phyloP scores from a whole-genome alignment of 2,113 vertebrate genomes.

The Phyllopteryx taeniolatus region DNA sequence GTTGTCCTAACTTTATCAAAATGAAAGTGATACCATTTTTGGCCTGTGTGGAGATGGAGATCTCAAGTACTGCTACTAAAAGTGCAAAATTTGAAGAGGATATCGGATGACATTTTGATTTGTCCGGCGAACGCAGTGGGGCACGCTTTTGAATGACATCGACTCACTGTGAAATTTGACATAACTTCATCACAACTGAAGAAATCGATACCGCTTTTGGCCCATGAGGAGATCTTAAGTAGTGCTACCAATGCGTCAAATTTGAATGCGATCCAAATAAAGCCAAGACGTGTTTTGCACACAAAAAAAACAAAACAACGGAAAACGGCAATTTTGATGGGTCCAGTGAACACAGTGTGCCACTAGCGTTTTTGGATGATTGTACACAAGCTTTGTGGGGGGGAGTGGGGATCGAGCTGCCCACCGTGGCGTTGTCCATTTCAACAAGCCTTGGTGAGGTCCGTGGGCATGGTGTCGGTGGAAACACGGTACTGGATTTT shows the following conservation, averaged over 20 bases:
- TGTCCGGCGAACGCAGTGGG: not conserved
- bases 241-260: not conserved
- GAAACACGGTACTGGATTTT: slow-evolving; percentile 97
- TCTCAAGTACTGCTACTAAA: not conserved
- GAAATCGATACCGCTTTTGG: not conserved
- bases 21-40: not conserved
- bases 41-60: not conserved
- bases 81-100: not conserved
- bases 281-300: not conserved
- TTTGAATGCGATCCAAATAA: not conserved
- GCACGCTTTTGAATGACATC: not conserved
- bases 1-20: not conserved
- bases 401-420: slow-evolving; percentile 61
- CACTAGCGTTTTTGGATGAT: slow-evolving; percentile 75
- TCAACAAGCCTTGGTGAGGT: slow-evolving; percentile 89
- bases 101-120: not conserved
- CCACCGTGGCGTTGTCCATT: slow-evolving; percentile 10
- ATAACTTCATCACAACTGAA: not conserved
- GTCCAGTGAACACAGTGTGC: slow-evolving; percentile 72
- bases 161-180: not conserved
- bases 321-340: slow-evolving; percentile 46
- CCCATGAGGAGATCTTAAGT: not conserved
- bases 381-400: slow-evolving; percentile 57
- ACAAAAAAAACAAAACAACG: not conserved
- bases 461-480: slow-evolving; percentile 77